Conservation (phyloP, 2,888 invertebrate genomes). For the Callinectes sapidus region DNA sequence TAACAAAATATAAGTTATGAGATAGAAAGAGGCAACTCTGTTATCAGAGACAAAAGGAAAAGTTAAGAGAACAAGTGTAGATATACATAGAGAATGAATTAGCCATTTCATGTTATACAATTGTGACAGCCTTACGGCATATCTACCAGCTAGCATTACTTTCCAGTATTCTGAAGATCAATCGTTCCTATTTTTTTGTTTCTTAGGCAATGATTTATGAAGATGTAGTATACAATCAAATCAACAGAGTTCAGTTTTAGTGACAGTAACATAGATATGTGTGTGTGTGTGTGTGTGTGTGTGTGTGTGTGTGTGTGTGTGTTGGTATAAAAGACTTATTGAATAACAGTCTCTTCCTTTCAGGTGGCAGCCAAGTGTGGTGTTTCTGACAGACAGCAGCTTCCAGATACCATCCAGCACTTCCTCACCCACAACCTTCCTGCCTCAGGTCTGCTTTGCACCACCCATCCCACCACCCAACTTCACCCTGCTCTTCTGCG, state of each 20-base stretch:
- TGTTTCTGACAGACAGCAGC: slow-evolving; percentile 61
- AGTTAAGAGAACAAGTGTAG: not conserved
- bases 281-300: not conserved
- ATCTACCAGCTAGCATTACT: not conserved
- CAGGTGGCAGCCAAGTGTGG: slow-evolving; percentile 68
- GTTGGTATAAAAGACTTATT: not conserved
- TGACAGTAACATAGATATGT: not conserved
- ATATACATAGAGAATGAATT: not conserved
- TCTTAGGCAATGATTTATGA: not conserved
- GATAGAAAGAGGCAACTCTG: not conserved
- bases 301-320: not conserved
- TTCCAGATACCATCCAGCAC: slow-evolving; percentile 61
- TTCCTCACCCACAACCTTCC: slow-evolving; percentile 56
- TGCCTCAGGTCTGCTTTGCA: slow-evolving; percentile 22
- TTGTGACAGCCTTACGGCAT: not conserved
- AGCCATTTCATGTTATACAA: not conserved
- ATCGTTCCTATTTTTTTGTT: not conserved
- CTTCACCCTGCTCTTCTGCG: slow-evolving; percentile 19
- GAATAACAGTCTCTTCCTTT: slow-evolving; percentile 17
- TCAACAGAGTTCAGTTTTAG: not conserved
- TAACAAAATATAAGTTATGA: not conserved
- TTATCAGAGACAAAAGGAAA: not conserved
- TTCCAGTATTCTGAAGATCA: not conserved
- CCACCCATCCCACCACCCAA: not conserved
- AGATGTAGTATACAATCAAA: not conserved